Conservation (phyloP, 1,140 invertebrate species). For the Drosophila chauvacae region DNA sequence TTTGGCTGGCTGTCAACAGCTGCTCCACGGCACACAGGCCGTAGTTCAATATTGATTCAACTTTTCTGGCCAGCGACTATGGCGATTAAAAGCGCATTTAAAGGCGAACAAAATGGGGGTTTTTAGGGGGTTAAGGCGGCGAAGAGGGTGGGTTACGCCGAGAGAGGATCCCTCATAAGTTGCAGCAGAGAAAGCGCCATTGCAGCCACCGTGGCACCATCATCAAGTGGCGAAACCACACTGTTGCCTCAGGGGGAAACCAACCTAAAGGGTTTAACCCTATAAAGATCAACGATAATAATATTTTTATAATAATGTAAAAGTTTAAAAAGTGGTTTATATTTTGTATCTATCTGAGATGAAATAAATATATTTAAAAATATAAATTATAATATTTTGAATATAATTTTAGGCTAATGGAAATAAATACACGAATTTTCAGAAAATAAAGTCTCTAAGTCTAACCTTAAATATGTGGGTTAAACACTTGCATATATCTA, state of each 20-base stretch:
- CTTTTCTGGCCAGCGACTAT: slow-evolving; percentile 52
- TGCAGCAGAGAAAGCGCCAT: slow-evolving; percentile 33
- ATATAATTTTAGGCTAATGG: too few species aligned
- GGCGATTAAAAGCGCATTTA: slow-evolving; percentile 78
- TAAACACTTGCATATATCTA: background rate
- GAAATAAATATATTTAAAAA: background rate
- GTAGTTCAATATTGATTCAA: slow-evolving; percentile 77
- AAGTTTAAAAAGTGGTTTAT: background rate
- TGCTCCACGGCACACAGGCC: slow-evolving; percentile 55
- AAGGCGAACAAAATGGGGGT: slow-evolving; percentile 22
- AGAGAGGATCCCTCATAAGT: slow-evolving; percentile 30
- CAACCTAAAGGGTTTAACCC: slow-evolving; percentile 19
- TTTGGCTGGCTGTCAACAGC: slow-evolving; percentile 67
- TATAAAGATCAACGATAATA: background rate
- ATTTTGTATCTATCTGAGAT: background rate
- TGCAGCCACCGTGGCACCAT: slow-evolving; percentile 5
- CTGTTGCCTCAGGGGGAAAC: slow-evolving; percentile 9
- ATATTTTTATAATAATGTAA: background rate
- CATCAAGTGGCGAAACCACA: slow-evolving; percentile 22
- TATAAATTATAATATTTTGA: background rate
- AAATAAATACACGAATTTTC: too few species aligned
- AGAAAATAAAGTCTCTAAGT: background rate
- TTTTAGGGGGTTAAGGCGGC: background rate
- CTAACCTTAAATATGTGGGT: accelerated
- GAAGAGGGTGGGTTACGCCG: background rate